Percentiles rank a stretch among this genome's conserved stretches.
These are phyloP conservation scores for Florisuga fusca DNA, from an alignment of 2,797 vertebrate genomes.

Conservation along the genomic window DNA sequence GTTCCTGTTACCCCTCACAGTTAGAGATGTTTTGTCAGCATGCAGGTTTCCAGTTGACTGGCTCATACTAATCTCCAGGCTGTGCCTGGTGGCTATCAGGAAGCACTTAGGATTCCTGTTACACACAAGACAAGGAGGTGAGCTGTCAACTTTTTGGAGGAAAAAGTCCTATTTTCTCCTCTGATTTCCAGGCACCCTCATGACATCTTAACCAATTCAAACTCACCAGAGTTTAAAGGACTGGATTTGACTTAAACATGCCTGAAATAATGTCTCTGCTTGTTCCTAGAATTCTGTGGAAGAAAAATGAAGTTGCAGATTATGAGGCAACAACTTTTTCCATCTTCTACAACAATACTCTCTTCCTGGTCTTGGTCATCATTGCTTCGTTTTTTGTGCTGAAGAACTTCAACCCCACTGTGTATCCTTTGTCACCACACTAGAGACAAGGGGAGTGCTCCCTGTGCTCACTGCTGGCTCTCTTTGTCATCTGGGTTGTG, in stretches of 20 bases:
- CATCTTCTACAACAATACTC: conserved; percentile 99
- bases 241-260: background rate
- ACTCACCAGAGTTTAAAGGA: background rate
- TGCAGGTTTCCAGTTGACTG: background rate
- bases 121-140: background rate
- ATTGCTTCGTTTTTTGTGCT: conserved; percentile 95
- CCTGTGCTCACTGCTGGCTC: accelerated
- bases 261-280: background rate
- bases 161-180: background rate
- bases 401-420: conserved; percentile 98
- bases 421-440: conserved; percentile 88
- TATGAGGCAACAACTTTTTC: conserved; percentile 99
- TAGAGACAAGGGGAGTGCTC: accelerated
- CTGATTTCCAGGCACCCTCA: accelerated
- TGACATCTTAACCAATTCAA: too few relatives aligned
- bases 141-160: background rate
- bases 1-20: too few relatives aligned
- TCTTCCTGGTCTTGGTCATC: conserved; percentile 95
- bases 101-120: accelerated
- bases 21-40: background rate
- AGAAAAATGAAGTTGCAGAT: conserved; percentile 98
- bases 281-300: conserved; percentile 92
- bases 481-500: background rate
- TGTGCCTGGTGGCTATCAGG: background rate
- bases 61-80: background rate